Percentiles rank a stretch among this genome's conserved stretches.
Evolutionary conservation across 64 coral and sea anemone genomes (phyloP).

Genomic region (Acropora yongei): DNA sequence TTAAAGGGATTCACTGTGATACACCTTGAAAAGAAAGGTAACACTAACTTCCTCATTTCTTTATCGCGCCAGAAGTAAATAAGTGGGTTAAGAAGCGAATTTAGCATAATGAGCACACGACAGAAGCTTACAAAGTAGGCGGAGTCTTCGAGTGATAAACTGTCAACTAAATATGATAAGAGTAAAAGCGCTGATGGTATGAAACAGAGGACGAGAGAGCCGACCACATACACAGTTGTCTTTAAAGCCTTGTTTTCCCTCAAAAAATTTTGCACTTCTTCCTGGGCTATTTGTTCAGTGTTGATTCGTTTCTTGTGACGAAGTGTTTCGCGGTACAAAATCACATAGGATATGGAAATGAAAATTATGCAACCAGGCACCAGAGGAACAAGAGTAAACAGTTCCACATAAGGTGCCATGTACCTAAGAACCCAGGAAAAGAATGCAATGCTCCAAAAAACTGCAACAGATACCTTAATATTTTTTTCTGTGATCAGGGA

Average conservation of each 20-base stretch:
- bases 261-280: neutral
- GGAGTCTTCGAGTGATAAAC: neutral
- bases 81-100: neutral
- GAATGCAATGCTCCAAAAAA: neutral
- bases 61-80: constrained; percentile 7
- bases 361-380: neutral
- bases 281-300: neutral
- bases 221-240: neutral
- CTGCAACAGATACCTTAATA: neutral
- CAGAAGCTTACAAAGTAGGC: neutral
- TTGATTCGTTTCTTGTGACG: neutral
- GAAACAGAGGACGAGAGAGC: neutral
- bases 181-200: neutral
- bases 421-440: neutral
- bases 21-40: neutral
- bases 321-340: neutral
- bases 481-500: neutral
- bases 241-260: neutral
- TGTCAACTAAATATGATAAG: neutral
- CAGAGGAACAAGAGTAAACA: neutral
- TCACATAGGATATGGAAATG: neutral
- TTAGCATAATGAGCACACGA: neutral
- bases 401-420: neutral
- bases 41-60: neutral
- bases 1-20: neutral